Percentiles rank a stretch among this genome's conserved stretches.
These are phyloP conservation scores for Brenthis daphne DNA, from an alignment of 2,888 invertebrate genomes.

Conservation along the genomic window DNA sequence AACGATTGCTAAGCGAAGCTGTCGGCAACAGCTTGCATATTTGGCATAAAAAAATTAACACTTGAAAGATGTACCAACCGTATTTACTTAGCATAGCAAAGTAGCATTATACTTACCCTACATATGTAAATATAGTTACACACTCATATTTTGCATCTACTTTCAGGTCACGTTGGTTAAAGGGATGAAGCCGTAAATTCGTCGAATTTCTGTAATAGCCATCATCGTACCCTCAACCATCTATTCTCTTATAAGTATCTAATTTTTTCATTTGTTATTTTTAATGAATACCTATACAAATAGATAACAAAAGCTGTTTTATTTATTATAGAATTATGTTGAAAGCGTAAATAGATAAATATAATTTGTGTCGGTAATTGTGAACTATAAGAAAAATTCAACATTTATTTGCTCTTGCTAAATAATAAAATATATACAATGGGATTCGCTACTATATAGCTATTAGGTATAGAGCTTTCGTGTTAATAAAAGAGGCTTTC, in stretches of 20 bases:
- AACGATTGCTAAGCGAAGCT: no score
- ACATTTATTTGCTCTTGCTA: neutral
- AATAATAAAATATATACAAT: neutral
- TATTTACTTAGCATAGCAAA: neutral
- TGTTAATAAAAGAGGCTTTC: conserved; percentile 7
- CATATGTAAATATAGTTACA: conserved; percentile 46
- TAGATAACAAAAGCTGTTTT: neutral
- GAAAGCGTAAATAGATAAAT: neutral
- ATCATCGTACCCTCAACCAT: conserved; percentile 58
- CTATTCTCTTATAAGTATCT: conserved; percentile 55
- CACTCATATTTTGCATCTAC: conserved; percentile 48
- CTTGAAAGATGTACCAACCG: no score
- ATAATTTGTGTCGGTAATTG: neutral
- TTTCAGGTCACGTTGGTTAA: conserved; percentile 65
- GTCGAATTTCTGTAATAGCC: conserved; percentile 65
- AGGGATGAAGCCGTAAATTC: conserved; percentile 70
- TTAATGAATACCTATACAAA: conserved; percentile 18
- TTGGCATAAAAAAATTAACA: no score
- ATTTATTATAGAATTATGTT: neutral
- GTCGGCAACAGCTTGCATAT: no score
- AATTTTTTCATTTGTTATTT: conserved; percentile 45
- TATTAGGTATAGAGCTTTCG: conserved; percentile 1
- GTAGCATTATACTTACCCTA: conserved; percentile 13
- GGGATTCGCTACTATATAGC: neutral
- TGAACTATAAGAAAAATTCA: neutral